Conservation (phyloP, 2,888 invertebrate genomes). For the Stenurella melanura region DNA sequence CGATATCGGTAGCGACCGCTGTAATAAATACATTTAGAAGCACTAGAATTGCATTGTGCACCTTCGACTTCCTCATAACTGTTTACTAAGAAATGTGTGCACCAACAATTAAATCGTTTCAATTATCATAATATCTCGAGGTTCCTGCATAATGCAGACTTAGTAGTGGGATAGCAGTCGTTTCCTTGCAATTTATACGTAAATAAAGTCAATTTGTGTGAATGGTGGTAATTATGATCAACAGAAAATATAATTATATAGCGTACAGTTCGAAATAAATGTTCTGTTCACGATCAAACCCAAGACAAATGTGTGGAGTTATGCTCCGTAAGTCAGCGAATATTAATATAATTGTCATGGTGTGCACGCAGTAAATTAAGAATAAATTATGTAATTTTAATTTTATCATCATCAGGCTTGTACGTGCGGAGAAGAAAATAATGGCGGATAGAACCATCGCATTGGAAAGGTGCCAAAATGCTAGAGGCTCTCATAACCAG, state of each 20-base stretch:
- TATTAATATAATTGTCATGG: slow-evolving; percentile 29
- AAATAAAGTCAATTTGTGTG: slow-evolving; percentile 10
- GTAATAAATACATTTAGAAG: background rate
- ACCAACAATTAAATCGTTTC: slow-evolving; percentile 8
- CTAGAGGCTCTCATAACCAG: slow-evolving; percentile 7
- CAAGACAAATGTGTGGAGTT: slow-evolving; percentile 12
- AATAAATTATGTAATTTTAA: slow-evolving; percentile 34
- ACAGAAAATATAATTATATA: slow-evolving; percentile 17
- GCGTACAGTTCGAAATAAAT: background rate
- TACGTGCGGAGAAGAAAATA: slow-evolving; percentile 20
- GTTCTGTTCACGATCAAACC: slow-evolving; percentile 19
- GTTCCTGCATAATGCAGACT: slow-evolving; percentile 5
- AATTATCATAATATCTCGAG: background rate
- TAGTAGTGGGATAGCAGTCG: slow-evolving; percentile 5
- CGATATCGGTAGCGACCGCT: background rate
- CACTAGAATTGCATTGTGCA: background rate
- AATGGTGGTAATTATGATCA: background rate
- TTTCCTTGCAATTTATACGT: slow-evolving; percentile 2
- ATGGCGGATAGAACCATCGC: background rate
- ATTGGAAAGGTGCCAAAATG: slow-evolving; percentile 19
- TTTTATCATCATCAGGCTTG: slow-evolving; percentile 15
- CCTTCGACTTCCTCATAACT: background rate
- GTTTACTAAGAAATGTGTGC: background rate
- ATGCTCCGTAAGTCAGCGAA: slow-evolving; percentile 13
- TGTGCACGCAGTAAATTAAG: slow-evolving; percentile 16